Percentiles rank a stretch among this genome's conserved stretches.
These are phyloP conservation scores for Hybognathus amarus DNA, from an alignment of 2,797 vertebrate genomes.

Conservation along the genomic window DNA sequence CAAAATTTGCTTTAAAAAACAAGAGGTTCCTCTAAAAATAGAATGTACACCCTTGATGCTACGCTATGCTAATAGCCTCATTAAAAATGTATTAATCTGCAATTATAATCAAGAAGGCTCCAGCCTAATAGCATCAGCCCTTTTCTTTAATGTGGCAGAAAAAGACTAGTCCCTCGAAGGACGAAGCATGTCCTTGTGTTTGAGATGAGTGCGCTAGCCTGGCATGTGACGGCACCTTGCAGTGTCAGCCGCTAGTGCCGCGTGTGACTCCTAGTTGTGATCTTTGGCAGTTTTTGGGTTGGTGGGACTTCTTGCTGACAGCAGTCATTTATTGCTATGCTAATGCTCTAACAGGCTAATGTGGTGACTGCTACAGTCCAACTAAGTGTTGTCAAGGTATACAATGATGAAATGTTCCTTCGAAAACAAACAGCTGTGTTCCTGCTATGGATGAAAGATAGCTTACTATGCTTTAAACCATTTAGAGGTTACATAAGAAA, in stretches of 20 bases:
- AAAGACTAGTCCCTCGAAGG: neutral
- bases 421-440: neutral
- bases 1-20: neutral
- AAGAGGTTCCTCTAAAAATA: neutral
- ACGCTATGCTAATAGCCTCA: constrained; percentile 17
- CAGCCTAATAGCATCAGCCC: neutral
- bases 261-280: constrained; percentile 13
- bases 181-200: constrained; percentile 10
- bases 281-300: constrained; percentile 21
- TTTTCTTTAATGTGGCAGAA: constrained; percentile 8
- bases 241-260: constrained; percentile 2
- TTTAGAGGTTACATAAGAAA: neutral
- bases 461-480: neutral
- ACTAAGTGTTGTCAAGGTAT: neutral
- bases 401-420: neutral
- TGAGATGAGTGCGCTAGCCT: neutral
- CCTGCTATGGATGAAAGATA: neutral
- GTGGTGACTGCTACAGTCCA: neutral
- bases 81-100: constrained; percentile 28
- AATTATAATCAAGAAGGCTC: constrained; percentile 16
- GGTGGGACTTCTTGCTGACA: constrained; percentile 27
- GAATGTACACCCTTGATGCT: neutral
- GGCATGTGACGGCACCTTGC: neutral
- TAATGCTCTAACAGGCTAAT: constrained; percentile 28
- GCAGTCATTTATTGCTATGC: constrained; percentile 2